Evolutionary conservation across 2,888 invertebrate species (phyloP), one percentile per base, ranked within the genome.

Genomic region (Lingula anatina): DNA sequence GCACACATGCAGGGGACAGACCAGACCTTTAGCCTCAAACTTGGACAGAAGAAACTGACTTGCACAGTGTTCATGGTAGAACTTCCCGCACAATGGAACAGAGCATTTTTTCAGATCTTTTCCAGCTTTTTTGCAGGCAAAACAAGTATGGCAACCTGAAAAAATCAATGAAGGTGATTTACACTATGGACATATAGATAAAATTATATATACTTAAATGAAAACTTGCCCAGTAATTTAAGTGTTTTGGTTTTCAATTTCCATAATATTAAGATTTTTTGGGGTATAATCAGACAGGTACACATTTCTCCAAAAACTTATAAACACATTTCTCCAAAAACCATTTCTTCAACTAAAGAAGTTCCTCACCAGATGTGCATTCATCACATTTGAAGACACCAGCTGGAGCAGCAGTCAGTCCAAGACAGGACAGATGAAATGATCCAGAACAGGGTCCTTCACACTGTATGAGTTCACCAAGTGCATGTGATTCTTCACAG

Each of bases 371-470:
- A 57, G 71, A 60, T 23, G 59, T 56, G 53, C 77, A 76, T 52
- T 76, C 74, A 45, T 59, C 60, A 61, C 77, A 77, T 49, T 68
- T 72, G 59, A 70, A 76, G 15, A 62, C 52, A 20, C 55, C 60
- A 2, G 53, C 50, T 7, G 65, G 62, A 12, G 56, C 49, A 2
- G 54, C 49, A 1, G 54, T 57, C 18, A 67, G 51, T 3, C 66
- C 68, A 0, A 84, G 81, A 67, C 92, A 92, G 20, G 18, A 82
- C 75, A 80, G 62, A 69, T 93, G 93, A 65, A 86, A 87, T 74
- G 83, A 84, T 0, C 83, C 83, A 60, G 81, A 82, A 70, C 93
- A 94, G 0, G 81, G 81, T 0, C 87, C 87, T 61, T 84, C 84
- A 70, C 93, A 93, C 66, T 86, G 86, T n/a, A n/a, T n/a, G 15